These are phyloP conservation scores for Cercopithecus mona DNA, from an alignment of 2,113 vertebrate species.

Conservation along the genomic window DNA sequence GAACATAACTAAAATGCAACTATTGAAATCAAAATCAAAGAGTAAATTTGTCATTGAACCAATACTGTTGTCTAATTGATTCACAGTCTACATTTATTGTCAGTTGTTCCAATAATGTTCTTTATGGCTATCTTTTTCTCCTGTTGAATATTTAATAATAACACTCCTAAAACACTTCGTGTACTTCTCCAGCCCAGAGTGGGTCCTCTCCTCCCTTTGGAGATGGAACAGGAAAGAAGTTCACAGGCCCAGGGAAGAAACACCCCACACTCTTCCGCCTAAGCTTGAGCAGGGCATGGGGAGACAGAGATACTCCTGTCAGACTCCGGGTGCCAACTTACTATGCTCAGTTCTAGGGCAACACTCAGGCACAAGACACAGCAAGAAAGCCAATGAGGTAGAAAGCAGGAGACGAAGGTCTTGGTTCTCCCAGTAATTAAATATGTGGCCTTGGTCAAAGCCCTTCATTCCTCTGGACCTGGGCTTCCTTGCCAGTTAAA, in stretches of 20 bases:
- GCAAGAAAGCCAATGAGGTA: not conserved
- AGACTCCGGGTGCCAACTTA: not conserved
- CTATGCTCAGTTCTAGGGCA: not conserved
- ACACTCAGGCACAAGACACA: not conserved
- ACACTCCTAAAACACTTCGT: not conserved
- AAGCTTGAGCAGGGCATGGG: accelerated
- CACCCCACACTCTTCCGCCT: not conserved
- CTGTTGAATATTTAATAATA: not conserved
- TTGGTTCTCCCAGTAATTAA: not conserved
- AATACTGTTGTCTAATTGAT: not conserved
- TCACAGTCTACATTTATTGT: not conserved
- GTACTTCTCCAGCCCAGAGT: not conserved
- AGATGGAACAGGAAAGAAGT: not conserved
- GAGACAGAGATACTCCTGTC: too few species aligned
- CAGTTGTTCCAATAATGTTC: not conserved
- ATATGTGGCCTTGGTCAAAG: not conserved
- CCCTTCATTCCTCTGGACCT: not conserved
- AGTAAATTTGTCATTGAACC: not conserved
- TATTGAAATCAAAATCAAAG: not conserved
- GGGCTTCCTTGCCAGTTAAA: not conserved
- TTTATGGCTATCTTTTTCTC: not conserved
- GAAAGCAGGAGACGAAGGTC: not conserved
- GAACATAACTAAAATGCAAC: not conserved
- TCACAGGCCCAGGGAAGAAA: not conserved
- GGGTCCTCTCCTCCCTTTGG: not conserved